Percentiles rank a stretch among this genome's conserved stretches.
Evolutionary conservation across 2,888 invertebrate species (phyloP).

Genomic region (Norana najaformis): DNA sequence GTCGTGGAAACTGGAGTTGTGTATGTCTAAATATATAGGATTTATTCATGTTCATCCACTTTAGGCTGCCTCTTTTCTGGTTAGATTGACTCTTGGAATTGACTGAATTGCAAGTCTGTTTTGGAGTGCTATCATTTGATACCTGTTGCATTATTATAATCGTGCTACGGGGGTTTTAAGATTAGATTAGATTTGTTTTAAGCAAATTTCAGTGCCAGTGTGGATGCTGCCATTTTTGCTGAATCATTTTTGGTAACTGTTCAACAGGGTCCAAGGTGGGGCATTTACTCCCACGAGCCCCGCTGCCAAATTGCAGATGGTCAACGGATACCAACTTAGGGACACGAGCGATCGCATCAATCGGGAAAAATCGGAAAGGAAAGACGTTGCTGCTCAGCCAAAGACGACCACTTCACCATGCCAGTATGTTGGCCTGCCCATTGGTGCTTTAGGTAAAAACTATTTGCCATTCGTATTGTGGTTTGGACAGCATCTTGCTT

Average conservation of each 20-base stretch:
- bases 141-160: too few relatives aligned
- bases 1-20: too few relatives aligned
- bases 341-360: slow-evolving; percentile 85
- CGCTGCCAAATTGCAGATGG: slow-evolving; percentile 49
- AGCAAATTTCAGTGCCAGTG: too few relatives aligned
- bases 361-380: slow-evolving; percentile 50
- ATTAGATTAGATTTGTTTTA: too few relatives aligned
- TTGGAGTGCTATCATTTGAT: too few relatives aligned
- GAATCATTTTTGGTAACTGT: background rate
- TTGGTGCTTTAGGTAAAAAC: slow-evolving; percentile 21
- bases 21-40: too few relatives aligned
- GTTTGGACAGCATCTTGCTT: background rate
- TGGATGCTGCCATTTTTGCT: background rate
- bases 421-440: background rate
- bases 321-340: slow-evolving; percentile 81
- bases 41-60: too few relatives aligned
- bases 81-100: too few relatives aligned
- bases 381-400: slow-evolving; percentile 9
- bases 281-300: slow-evolving; percentile 74
- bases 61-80: too few relatives aligned
- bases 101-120: too few relatives aligned
- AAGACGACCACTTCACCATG: background rate
- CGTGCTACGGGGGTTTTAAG: too few relatives aligned
- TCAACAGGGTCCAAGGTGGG: slow-evolving; percentile 75
- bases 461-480: background rate